Evolutionary conservation across 2,888 invertebrate species (phyloP), one percentile per base, ranked within the genome.

Genomic region (Stenolophus ochropezus): DNA sequence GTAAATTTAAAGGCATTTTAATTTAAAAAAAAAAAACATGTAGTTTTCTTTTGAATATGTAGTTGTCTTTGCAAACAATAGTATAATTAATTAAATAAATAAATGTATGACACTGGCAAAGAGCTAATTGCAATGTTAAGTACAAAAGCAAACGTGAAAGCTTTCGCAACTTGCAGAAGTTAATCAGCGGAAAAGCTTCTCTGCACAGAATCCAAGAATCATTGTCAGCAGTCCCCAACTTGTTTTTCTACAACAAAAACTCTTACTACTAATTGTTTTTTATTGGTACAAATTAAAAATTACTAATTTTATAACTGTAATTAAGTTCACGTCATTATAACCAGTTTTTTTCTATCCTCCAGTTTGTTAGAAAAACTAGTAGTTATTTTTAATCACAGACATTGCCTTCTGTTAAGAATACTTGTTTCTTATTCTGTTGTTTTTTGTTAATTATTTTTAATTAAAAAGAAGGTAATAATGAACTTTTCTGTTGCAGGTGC

Each of bases 101-200:
- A 33, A 65, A 65, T 65, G 27, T 65, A 25, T 65, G 33, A 16
- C 27, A 65, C 33, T 11, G 27, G 21, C 1, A 18, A 21, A 8
- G 8, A 58, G 21, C 18, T 65, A 33, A 65, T 27, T 27, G 65
- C 33, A 16, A 47, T 21, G 18, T 20, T 73, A 73, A 73, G 47
- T n/a, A 49, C 47, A 18, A 49, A 73, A n/a, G 49, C 21, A 47
- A 49, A 20, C 49, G 49, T 11, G 23, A 14, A 6, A 73, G 23
- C 27, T 73, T 20, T 23, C 14, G 73, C 11, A 73, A 49, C 73
- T 53, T 53, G 11, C 74, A 16, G 8, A 8, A 20, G 51, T 42
- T 53, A 75, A 75, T 75, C 75, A 75, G 21, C 16, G 56, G 18
- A 75, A 75, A 75, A 75, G 75, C 75, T 51, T 53, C 53, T 75